Conservation (phyloP, 2,888 invertebrate genomes). For the Sinohyriopsis cumingii region DNA sequence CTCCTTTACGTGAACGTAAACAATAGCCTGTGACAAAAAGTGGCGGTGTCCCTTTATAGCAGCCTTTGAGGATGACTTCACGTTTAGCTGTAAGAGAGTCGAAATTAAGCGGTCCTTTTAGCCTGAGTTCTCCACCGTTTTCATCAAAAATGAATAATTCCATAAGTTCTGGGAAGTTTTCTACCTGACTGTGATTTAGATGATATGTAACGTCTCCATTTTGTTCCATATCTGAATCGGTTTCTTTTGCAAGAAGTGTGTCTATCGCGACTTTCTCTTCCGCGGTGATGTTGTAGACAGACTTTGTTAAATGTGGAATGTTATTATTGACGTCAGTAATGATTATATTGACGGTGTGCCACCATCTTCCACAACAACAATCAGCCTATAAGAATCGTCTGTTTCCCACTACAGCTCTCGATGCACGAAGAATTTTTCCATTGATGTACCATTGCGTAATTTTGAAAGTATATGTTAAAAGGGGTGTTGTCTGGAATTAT, state of each 20-base stretch:
- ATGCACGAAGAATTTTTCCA: slow-evolving; percentile 47
- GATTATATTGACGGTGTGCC: slow-evolving; percentile 40
- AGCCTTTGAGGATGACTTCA: slow-evolving; percentile 55
- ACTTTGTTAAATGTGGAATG: slow-evolving; percentile 40
- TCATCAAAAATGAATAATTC: slow-evolving; percentile 45
- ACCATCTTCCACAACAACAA: slow-evolving; percentile 50
- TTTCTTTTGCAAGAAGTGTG: slow-evolving; percentile 75
- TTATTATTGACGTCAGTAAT: slow-evolving; percentile 55
- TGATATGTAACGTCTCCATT: slow-evolving; percentile 77
- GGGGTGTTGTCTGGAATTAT: slow-evolving; percentile 33
- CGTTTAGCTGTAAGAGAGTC: slow-evolving; percentile 31
- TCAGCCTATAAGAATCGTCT: slow-evolving; percentile 41
- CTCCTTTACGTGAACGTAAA: slow-evolving; percentile 77
- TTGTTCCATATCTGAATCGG: slow-evolving; percentile 86
- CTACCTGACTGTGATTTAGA: slow-evolving; percentile 55
- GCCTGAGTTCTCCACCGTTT: slow-evolving; percentile 50
- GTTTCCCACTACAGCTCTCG: slow-evolving; percentile 50
- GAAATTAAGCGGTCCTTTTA: slow-evolving; percentile 42
- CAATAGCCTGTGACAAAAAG: slow-evolving; percentile 50
- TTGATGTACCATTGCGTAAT: slow-evolving; percentile 45
- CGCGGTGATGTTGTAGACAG: slow-evolving; percentile 39
- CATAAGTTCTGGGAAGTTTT: slow-evolving; percentile 38
- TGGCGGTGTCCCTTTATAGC: slow-evolving; percentile 54
- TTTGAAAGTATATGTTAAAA: slow-evolving; percentile 40
- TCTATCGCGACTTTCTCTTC: slow-evolving; percentile 39